These are phyloP conservation scores for Hirtodrosophila histrioides DNA, from an alignment of 2,888 invertebrate genomes.

Conservation along the genomic window DNA sequence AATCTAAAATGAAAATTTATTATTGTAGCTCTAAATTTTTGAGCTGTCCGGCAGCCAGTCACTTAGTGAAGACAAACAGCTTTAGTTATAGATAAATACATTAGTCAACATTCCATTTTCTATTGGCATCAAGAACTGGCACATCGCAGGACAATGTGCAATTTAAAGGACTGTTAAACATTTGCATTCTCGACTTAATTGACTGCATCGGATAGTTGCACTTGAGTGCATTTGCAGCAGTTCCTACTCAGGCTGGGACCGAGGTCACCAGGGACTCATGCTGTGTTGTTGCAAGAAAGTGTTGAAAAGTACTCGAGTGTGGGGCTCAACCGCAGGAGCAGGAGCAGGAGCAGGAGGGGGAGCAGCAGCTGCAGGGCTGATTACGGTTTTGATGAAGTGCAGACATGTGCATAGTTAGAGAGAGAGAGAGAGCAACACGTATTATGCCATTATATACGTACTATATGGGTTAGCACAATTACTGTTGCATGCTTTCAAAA, in stretches of 20 bases:
- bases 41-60: too few species aligned
- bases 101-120: background rate
- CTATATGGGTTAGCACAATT: slow-evolving; percentile 12
- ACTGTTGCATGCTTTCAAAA: slow-evolving; percentile 1
- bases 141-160: slow-evolving; percentile 2
- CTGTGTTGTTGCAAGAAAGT: slow-evolving; percentile 5
- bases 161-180: slow-evolving; percentile 13
- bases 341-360: slow-evolving; percentile 4
- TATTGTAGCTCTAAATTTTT: too few species aligned
- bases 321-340: slow-evolving; percentile 4
- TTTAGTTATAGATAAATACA: too few species aligned
- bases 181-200: slow-evolving; percentile 18
- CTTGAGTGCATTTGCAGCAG: slow-evolving; percentile 6
- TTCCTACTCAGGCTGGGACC: background rate
- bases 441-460: slow-evolving; percentile 3
- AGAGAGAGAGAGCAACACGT: slow-evolving; percentile 20
- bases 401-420: slow-evolving; percentile 14
- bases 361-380: slow-evolving; percentile 10
- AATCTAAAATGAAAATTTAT: too few species aligned
- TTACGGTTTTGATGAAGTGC: slow-evolving; percentile 32
- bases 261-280: slow-evolving; percentile 8
- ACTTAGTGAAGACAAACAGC: too few species aligned
- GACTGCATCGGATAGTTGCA: slow-evolving; percentile 15
- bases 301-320: slow-evolving; percentile 20
- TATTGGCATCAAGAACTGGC: background rate